Base-by-base conservation (phyloP, 1,140 invertebrate species). In the Bombus impatiens region DNA sequence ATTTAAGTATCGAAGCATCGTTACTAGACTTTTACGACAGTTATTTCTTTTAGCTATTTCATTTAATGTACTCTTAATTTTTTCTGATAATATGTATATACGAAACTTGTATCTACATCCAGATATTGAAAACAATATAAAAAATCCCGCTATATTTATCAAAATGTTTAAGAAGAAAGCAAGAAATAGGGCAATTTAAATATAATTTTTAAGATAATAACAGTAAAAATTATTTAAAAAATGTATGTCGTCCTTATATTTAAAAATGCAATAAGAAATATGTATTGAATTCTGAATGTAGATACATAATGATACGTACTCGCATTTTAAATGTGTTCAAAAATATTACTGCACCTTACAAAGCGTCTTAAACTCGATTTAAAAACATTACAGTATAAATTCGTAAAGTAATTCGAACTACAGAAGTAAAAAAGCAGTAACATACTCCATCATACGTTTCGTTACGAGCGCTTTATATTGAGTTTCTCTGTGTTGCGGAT, bases 321-420 rank as follows among this genome's bases (percentile, higher is more conserved):
- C 35, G 57, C 67, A 32, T 77, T 72, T 86, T 32, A 65, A 72
- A 83, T 77, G 35, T 68, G 28, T 74, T 81, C 22, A 12, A 74
- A 81, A 65, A 81, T 80, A 74, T 71, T 18, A 86, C 75, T 84
- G 83, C 88, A 86, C 70, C 74, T 67, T 83, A 47, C 65, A 42
- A 86, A 88, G 80, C 88, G 62, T 71, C 53, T 88, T 85, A 89
- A 92, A 84, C 90, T 92, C 89, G 68, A 74, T 89, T 84, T 87
- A 87, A 87, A 87, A 88, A 86, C 13, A 74, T 59, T 15, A 42
- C 70, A 40, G 35, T 87, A 72, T 82, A 75, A 88, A 90, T 80
- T 75, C 72, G 65, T 86, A 62, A 88, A 78, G 47, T 18, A 82
- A 90, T 57, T 81, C 72, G 47, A 74, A 90, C 79, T 65, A 83